These are phyloP conservation scores for Amblyjoppa proteus DNA, from an alignment of 2,888 invertebrate species.

Conservation along the genomic window DNA sequence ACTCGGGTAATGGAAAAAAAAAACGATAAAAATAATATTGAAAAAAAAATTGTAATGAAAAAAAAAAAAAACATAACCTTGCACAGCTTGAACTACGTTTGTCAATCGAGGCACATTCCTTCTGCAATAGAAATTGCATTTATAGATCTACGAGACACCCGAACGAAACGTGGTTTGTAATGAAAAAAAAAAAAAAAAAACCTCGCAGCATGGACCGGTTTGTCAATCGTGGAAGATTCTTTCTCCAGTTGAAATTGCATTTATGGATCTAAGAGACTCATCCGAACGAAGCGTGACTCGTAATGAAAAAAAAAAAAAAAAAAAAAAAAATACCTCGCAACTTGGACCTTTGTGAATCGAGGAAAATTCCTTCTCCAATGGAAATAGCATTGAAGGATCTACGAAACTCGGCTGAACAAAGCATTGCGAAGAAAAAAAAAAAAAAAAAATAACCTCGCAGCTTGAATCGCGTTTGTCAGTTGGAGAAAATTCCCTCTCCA, in stretches of 20 bases:
- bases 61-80: background rate
- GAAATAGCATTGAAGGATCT: background rate
- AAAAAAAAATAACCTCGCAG: background rate
- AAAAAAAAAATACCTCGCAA: no score
- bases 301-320: no score
- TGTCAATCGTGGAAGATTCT: no score
- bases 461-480: background rate
- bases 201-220: no score
- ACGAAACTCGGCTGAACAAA: no score
- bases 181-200: background rate
- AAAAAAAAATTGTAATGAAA: background rate
- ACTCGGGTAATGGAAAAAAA: conserved; percentile 11
- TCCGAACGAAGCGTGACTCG: no score
- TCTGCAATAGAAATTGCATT: conserved; percentile 59
- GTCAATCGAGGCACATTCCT: background rate
- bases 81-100: background rate
- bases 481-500: background rate
- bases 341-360: background rate
- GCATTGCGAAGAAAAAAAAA: no score
- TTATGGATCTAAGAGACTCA: no score
- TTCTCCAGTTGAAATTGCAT: no score
- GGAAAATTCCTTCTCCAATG: background rate
- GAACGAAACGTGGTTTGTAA: no score
- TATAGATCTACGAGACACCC: conserved; percentile 41
- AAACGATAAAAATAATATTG: conserved; percentile 12